Percentiles rank a stretch among this genome's conserved stretches.
These are phyloP conservation scores for Diorhabda sublineata DNA, from an alignment of 1,140 invertebrate genomes.

Conservation along the genomic window DNA sequence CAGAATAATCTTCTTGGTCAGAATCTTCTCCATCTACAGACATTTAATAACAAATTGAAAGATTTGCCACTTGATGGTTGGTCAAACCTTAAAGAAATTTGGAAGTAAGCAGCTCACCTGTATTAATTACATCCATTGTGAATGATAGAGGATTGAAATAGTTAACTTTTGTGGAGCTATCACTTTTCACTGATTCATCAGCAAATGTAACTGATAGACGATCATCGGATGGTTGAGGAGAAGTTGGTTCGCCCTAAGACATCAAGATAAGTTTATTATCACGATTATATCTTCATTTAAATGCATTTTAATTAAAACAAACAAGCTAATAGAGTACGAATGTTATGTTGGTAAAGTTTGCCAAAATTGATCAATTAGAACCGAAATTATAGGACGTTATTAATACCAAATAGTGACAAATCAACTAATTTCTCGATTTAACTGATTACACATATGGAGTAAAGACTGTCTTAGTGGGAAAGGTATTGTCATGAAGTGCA, in stretches of 20 bases:
- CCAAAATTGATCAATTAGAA: no score
- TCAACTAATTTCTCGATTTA: no score
- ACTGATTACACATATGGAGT: no score
- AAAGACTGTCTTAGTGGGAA: no score
- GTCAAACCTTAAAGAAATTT: not conserved
- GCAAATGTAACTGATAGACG: constrained; percentile 68
- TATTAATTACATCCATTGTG: constrained; percentile 7
- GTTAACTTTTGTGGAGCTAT: constrained; percentile 47
- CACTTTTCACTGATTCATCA: constrained; percentile 45
- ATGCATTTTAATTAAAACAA: no score
- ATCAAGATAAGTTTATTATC: no score
- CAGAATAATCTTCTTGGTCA: constrained; percentile 76
- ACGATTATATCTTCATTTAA: no score
- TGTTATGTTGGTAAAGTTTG: no score
- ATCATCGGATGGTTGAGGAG: constrained; percentile 62
- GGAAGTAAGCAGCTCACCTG: not conserved
- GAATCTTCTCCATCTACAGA: constrained; percentile 46
- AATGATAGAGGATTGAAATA: constrained; percentile 6
- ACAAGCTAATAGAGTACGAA: no score
- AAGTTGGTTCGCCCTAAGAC: constrained; percentile 52
- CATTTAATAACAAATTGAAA: not conserved
- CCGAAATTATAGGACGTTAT: no score
- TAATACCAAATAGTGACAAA: no score
- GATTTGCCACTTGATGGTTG: not conserved
- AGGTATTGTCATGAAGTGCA: no score